These are phyloP conservation scores for Hemicordylus capensis DNA, from an alignment of 2,113 vertebrate genomes.

Conservation along the genomic window DNA sequence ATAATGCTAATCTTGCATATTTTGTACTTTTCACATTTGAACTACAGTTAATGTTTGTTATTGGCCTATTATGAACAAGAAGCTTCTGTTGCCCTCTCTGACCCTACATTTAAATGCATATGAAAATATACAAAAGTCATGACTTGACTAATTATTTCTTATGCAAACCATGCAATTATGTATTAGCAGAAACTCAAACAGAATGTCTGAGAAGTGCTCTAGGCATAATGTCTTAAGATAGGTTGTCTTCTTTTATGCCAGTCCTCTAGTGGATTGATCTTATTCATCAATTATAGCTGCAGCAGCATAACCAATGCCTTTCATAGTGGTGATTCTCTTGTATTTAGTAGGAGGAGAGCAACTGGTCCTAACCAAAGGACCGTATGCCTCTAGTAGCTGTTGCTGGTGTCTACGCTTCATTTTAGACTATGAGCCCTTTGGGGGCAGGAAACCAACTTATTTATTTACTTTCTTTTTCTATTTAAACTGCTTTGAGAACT, in stretches of 20 bases:
- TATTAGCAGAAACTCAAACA: conserved; percentile 28
- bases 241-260: accelerated
- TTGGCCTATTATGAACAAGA: conserved; percentile 53
- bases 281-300: neutral
- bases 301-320: neutral
- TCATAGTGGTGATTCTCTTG: no score
- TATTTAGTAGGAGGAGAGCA: no score
- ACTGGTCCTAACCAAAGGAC: no score
- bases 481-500: no score
- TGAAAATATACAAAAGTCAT: conserved; percentile 28
- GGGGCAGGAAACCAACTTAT: no score
- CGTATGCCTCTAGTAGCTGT: no score
- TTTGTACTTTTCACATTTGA: conserved; percentile 71
- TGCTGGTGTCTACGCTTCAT: no score
- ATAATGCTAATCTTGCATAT: conserved; percentile 69
- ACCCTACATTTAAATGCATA: conserved; percentile 38
- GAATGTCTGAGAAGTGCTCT: neutral
- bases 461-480: no score
- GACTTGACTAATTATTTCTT: conserved; percentile 39
- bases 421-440: no score
- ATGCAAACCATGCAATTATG: conserved; percentile 36
- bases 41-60: conserved; percentile 67
- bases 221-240: neutral
- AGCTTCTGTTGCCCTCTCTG: conserved; percentile 51
- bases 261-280: neutral